Base-by-base conservation (phyloP, 2,888 invertebrate genomes). In the Phoenoteleia sp. region DNA sequence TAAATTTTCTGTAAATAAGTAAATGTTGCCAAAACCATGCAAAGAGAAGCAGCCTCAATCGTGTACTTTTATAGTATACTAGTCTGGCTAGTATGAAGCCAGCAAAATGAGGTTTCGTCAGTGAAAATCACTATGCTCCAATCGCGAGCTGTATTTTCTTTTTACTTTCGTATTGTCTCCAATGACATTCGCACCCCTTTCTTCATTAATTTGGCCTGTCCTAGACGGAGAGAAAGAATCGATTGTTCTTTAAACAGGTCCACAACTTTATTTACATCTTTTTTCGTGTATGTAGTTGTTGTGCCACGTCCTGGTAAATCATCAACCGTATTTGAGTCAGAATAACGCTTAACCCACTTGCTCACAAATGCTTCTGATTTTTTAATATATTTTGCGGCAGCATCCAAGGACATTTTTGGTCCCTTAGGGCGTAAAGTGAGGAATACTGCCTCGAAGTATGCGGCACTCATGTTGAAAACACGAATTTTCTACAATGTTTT, bases 261-360 rank as follows among this genome's bases (percentile, higher is more conserved):
- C 5, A 47, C 5, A 3, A 47, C 17, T 3, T 4, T 9, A 17
- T 47, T 17, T 15, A 17, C 47, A 4, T n/a, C 47, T 3, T 47
- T 47, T 47, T 4, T 4, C 11, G 47, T 17, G 2, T 6, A 6
- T 5, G 11, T 17, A 5, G 17, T 3, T 15, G n/a, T 54, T 19
- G 58, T 45, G 5, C 82, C 62, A 19, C 72, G 69, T 25, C 81
- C 52, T 19, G 81, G 80, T 13, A 84, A 49, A 9, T 86, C 84
- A 29, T 86, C 83, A 1, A 79, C 69, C 21, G 33, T 62, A 39
- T 82, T 85, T 58, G 21, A 4, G 2, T 77, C 64, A 64, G 39
- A 60, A 66, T 56, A 85, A 11, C 81, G 77, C 21, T 67, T 42
- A 17, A 87, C 64, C 77, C 75, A 86, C 81, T 87, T 85, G 9